phyloP scores from a whole-genome alignment of 2,888 invertebrate species.

The Vannuccia rotundouncinata region DNA sequence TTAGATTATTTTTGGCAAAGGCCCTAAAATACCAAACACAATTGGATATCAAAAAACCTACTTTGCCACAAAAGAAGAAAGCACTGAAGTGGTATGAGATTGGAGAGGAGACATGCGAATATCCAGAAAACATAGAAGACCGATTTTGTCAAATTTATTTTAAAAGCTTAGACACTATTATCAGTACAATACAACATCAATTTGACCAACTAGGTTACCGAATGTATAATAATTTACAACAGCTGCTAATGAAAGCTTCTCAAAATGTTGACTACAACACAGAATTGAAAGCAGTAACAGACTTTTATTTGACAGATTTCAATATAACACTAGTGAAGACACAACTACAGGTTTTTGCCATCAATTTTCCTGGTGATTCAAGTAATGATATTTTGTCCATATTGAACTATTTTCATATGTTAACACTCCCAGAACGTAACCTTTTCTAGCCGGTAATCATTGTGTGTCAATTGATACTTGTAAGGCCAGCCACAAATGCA shows the following conservation, averaged over 20 bases:
- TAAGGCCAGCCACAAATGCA: neutral
- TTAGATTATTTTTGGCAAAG: too few species aligned
- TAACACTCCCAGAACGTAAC: conserved; percentile 12
- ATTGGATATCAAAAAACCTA: too few species aligned
- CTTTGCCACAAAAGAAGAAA: too few species aligned
- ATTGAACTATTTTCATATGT: conserved; percentile 13
- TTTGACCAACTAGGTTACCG: neutral
- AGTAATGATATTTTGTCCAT: neutral
- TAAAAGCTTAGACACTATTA: conserved; percentile 9
- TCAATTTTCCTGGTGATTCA: conserved; percentile 18
- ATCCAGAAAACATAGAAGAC: conserved; percentile 21
- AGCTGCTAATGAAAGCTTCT: neutral
- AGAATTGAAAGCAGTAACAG: conserved; percentile 5
- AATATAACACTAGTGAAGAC: conserved; percentile 6
- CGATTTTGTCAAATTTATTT: neutral
- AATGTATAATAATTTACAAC: neutral
- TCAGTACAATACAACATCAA: neutral
- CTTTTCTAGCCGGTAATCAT: conserved; percentile 4
- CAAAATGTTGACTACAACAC: neutral
- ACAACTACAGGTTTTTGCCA: conserved; percentile 20
- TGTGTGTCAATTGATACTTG: conserved; percentile 19
- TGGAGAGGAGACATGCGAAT: too few species aligned
- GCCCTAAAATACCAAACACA: too few species aligned
- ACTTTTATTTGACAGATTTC: conserved; percentile 6
- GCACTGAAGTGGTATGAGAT: too few species aligned